Evolutionary conservation across 1,140 invertebrate genomes (phyloP), one percentile per base, ranked within the genome.

Genomic region (Drosophila serrata): DNA sequence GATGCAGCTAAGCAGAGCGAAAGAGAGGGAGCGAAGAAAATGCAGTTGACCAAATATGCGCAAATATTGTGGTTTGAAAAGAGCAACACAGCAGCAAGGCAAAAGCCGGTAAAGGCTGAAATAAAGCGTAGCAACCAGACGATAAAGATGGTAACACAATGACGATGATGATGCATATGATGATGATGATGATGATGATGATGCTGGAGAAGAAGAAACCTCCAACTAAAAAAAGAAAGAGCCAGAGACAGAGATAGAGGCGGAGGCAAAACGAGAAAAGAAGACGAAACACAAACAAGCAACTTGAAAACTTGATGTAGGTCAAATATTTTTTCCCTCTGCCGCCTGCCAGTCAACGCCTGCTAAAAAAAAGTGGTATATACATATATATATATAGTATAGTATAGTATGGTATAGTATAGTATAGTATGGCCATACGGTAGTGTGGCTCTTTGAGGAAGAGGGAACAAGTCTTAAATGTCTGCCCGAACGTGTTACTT

Each of bases 241-340:
- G 19, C 5, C 42, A 35, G 39, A 39, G 37, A 0, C 37, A 49
- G 46, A 48, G 55, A 59, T 58, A 78, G 60, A 70, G 43, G 59
- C 53, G 35, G 45, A 59, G 42, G 63, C 60, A 42, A 45, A 46
- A 57, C 31, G 31, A 40, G 43, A 72, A 72, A 72, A 72, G 67
- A 64, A 79, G 69, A 69, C 77, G 58, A 88, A 84, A 81, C 79
- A 79, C 82, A 86, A 86, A 87, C 79, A 85, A 90, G 81, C 85
- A 85, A 84, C 85, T 90, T 90, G 85, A 90, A 90, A 90, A 90
- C 85, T 90, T 90, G 85, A 90, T 90, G 85, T 90, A 90, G 85
- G 85, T 90, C 86, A 90, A 90, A 81, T 90, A 85, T 79, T 65
- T 80, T 60, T 80, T 78, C 63, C 60, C 40, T 60, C 55, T 15